Conservation (phyloP, 2,888 invertebrate species). For the Zele albiditarsus region DNA sequence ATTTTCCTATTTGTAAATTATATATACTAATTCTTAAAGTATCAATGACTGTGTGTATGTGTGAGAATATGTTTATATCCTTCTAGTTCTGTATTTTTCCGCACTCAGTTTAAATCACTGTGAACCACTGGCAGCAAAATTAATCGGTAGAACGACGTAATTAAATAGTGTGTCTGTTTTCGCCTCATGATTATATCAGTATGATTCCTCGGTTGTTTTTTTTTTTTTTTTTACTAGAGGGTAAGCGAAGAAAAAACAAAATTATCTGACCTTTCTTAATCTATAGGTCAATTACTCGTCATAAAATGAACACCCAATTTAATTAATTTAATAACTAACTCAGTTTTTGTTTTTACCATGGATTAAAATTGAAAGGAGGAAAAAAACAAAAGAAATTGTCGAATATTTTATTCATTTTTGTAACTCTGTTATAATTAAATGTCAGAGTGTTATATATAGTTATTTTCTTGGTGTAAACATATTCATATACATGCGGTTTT, state of each 20-base stretch:
- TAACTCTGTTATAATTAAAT: background rate
- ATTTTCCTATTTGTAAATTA: background rate
- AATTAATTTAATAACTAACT: background rate
- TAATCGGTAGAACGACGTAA: conserved; percentile 15
- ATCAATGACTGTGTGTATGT: background rate
- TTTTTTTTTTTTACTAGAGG: background rate
- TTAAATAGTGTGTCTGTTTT: conserved; percentile 12
- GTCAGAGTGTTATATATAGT: background rate
- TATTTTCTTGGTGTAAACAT: background rate
- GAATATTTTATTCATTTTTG: background rate
- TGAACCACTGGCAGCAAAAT: background rate
- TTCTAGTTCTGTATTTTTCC: background rate
- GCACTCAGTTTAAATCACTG: background rate
- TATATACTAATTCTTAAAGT: background rate
- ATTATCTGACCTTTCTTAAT: conserved; percentile 7
- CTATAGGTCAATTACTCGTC: background rate
- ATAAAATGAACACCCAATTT: conserved; percentile 1
- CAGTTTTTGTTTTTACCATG: too few species aligned
- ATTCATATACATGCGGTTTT: conserved; percentile 14
- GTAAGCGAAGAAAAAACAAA: conserved; percentile 14
- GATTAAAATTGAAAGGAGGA: too few species aligned
- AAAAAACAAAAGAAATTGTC: too few species aligned
- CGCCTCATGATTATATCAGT: background rate
- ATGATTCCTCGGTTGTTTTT: background rate
- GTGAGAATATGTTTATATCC: background rate